Evolutionary conservation across 2,113 vertebrate species (phyloP).

Genomic region (Syngnathoides biaculeatus): DNA sequence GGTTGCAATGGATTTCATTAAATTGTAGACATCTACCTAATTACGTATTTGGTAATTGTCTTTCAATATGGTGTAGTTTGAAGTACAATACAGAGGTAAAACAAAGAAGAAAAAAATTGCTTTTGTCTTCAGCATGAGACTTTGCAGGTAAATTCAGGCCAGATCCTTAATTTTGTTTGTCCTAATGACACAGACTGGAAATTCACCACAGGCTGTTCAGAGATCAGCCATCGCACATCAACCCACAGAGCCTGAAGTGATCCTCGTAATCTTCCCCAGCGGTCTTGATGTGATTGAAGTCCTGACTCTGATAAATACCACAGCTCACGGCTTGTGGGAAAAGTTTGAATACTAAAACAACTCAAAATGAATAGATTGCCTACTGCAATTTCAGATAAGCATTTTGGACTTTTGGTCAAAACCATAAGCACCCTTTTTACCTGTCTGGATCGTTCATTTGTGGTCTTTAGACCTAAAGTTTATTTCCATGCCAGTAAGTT

Average conservation of each 20-base stretch:
- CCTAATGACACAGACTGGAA: slow-evolving; percentile 41
- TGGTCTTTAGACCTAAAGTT: slow-evolving; percentile 10
- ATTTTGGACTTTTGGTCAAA: slow-evolving; percentile 32
- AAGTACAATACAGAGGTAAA: not conserved
- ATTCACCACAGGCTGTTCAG: slow-evolving; percentile 31
- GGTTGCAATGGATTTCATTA: too few species aligned
- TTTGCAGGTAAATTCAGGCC: slow-evolving; percentile 24
- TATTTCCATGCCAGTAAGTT: slow-evolving; percentile 1
- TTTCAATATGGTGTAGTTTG: not conserved
- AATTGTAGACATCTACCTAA: too few species aligned
- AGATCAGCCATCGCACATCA: slow-evolving; percentile 33
- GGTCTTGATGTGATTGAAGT: slow-evolving; percentile 48
- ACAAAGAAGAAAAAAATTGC: not conserved
- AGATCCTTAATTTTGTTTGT: slow-evolving; percentile 32
- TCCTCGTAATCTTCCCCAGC: slow-evolving; percentile 45
- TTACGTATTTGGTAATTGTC: too few species aligned
- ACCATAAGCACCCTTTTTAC: slow-evolving; percentile 16
- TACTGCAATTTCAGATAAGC: slow-evolving; percentile 38
- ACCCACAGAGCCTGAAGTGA: slow-evolving; percentile 33
- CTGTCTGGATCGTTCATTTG: slow-evolving; percentile 33
- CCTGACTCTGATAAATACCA: slow-evolving; percentile 34
- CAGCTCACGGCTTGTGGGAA: slow-evolving; percentile 16
- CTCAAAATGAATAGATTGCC: slow-evolving; percentile 34
- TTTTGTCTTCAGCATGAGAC: slow-evolving; percentile 12
- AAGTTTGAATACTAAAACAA: not conserved